Base-by-base conservation (phyloP, 2,113 vertebrate genomes). In the Lathamus discolor region DNA sequence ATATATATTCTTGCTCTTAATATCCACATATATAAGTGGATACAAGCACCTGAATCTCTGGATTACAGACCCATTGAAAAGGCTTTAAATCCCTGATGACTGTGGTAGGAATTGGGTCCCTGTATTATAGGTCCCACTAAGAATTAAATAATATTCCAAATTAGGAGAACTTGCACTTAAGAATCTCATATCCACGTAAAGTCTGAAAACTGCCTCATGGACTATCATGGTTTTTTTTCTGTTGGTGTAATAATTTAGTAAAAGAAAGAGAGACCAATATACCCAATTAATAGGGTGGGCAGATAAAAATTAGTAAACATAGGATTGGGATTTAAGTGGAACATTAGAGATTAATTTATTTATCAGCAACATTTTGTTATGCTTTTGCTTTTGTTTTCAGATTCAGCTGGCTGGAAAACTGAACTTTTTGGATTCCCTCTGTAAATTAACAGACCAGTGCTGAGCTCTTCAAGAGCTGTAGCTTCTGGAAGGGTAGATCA, bases 121-220 rank as follows among this genome's bases (percentile, higher is more conserved):
- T 80, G 63, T 92, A 79, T 68, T 73, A 80, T 8, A 83, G 6
- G 2, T 63, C 43, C 9, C 35, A 64, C 39, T 64, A 73, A 77
- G 16, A 64, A 73, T 3, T 35, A 83, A 88, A 74, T 62, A 80
- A 44, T 83, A 62, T n/a, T 77, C 28, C 10, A 37, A 59, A 77
- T 66, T 66, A 25, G 6, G 17, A n/a, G 25, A 55, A 31, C 0
- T 9, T 62, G 9, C 28, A 44, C 7, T 83, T 80, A n/a, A 83
- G 70, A 76, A 61, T 64, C 35, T 69, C 1, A 82, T 90, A 92
- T 85, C n/a, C 29, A 43, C 37, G 31, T 13, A 20, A 82, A 66
- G 12, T 49, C 48, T 51, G 74, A 41, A 84, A 74, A 69, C 15
- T 3, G 0, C 1, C 0, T 31, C 59, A 15, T 46, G 10, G 59